Evolutionary conservation across 2,888 invertebrate species (phyloP), one percentile per base, ranked within the genome.

Genomic region (Rhabditophanes sp.): DNA sequence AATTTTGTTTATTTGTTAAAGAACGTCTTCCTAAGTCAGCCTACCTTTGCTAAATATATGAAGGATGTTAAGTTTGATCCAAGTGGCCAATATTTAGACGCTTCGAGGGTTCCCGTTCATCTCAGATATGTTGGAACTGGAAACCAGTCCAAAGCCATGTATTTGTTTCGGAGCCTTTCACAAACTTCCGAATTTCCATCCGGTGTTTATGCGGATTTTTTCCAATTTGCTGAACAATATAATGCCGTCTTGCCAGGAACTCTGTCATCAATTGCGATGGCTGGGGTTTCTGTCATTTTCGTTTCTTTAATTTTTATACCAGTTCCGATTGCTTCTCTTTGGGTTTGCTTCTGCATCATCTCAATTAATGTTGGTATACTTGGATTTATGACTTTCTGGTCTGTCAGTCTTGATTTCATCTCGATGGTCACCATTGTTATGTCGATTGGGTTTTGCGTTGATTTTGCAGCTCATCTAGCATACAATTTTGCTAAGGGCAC

Each of bases 341-440:
- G 87, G 85, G 85, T 88, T 1, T 84, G 85, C 3, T 80, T 87
- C 65, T 82, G 83, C 56, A 85, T 87, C 38, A 77, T 87, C 37
- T 85, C 85, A 6, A 87, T 88, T 50, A 87, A 87, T 68, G 69
- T 79, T 8, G 87, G 88, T 2, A 87, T 88, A 1, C 79, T 84
- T 1, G 87, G 87, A 4, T 87, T 85, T 38, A 88, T 88, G 87
- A 80, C 85, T 0, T 72, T 87, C 22, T 88, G 87, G 87, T 78
- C 79, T 50, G 85, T 88, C 6, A 82, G 83, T 61, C 72, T 88
- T 27, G 63, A 63, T 37, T 63, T 63, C 2, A 85, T 88, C 55
- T 85, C 85, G 1, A 87, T 88, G 87, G 85, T 87, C 42, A 48
- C 85, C 65, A 73, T 88, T 30, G 87, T 88, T 46, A 87, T 88